These are phyloP conservation scores for Monoplex corrugatus DNA, from an alignment of 2,888 invertebrate species.

Conservation along the genomic window DNA sequence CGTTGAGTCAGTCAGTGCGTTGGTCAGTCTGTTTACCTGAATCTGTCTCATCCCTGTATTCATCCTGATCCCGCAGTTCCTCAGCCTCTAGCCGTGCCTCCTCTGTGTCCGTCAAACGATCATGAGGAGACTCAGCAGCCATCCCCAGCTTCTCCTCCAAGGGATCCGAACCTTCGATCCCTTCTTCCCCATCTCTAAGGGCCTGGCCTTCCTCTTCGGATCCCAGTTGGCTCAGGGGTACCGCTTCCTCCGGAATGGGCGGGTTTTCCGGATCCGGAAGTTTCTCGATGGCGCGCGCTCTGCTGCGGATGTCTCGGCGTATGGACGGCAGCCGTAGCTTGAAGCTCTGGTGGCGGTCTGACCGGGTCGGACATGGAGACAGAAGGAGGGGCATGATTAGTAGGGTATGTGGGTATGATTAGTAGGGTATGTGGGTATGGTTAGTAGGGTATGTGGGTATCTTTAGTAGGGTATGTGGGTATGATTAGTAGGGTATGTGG, in stretches of 20 bases:
- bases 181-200: conserved; percentile 48
- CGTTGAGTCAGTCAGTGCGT: too few species aligned
- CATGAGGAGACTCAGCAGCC: conserved; percentile 7
- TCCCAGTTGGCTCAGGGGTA: conserved; percentile 71
- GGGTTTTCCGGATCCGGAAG: conserved; percentile 64
- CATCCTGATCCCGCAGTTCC: not conserved
- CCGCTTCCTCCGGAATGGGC: conserved; percentile 68
- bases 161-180: conserved; percentile 36
- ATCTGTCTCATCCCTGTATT: conserved; percentile 7
- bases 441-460: not conserved
- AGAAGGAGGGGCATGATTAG: not conserved
- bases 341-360: conserved; percentile 79
- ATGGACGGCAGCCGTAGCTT: conserved; percentile 80
- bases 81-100: conserved; percentile 40
- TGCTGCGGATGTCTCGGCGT: conserved; percentile 74
- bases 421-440: not conserved
- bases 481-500: too few species aligned
- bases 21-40: too few species aligned
- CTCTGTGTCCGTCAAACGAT: conserved; percentile 43
- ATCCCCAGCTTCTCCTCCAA: conserved; percentile 40
- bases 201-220: conserved; percentile 54
- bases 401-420: not conserved
- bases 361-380: conserved; percentile 28
- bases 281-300: conserved; percentile 60
- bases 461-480: conserved; percentile 4